Evolutionary conservation across 92 coral and sea anemone genomes (phyloP), one percentile per base, ranked within the genome.

Genomic region (Montipora capitata): DNA sequence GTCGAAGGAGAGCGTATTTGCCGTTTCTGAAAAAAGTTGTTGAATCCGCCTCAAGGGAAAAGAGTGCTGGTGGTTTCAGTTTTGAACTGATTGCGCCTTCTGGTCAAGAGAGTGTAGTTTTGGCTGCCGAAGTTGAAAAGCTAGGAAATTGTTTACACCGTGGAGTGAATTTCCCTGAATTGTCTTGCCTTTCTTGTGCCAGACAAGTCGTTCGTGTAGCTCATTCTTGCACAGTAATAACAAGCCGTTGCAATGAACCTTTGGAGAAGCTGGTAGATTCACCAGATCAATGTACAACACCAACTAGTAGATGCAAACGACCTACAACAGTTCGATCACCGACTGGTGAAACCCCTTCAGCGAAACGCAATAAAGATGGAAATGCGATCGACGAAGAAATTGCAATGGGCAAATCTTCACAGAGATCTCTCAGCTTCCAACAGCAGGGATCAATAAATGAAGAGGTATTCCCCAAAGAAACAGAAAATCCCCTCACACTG

Each of bases 41-140:
- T 48, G 52, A 48, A 48, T 48, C 52, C 52, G 52, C 52, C 52
- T 48, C 52, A 48, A 65, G 38, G 70, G 70, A 18, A 68, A 68
- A 68, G 72, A 7, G 15, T 68, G 43, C 41, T 11, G 2, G 41
- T 27, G 43, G 72, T 68, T 18, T 18, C 72, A 9, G 72, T 68
- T 5, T 68, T 68, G 63, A 57, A 57, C 63, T 10, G 14, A 6
- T 20, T 68, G 74, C n/a, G n/a, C 43, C n/a, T 68, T 13, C 74
- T 38, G 45, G 48, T 8, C 74, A 68, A 68, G 74, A 40, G n/a
- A 68, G 74, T 68, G 45, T 68, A 9, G n/a, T 68, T 68, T 68
- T 68, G 7, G 74, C 52, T 68, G 74, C 72, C 52, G 52, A 48
- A 48, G 10, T 48, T 48, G 52, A 66, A 66, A 66, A 66, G 72